Conservation (phyloP, 2,888 invertebrate genomes). For the Pantelozetes paolii region DNA sequence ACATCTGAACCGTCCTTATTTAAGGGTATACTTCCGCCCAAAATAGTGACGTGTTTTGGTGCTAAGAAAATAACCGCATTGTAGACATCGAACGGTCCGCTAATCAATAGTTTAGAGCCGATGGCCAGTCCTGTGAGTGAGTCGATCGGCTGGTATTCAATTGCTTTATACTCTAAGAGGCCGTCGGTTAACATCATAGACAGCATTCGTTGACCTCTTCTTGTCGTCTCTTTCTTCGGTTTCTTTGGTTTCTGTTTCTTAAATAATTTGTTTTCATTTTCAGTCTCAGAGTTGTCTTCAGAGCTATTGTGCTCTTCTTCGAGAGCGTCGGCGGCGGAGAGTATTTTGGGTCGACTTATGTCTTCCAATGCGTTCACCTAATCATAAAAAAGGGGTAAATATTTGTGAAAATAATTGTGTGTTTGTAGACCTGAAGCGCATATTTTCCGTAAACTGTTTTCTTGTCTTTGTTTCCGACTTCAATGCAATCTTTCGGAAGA, state of each 20-base stretch:
- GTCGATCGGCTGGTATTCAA: slow-evolving; percentile 63
- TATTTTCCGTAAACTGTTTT: neutral
- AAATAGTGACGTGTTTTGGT: slow-evolving; percentile 58
- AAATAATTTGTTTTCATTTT: neutral
- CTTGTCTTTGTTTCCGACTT: neutral
- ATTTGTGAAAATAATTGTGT: neutral
- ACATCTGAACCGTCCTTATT: neutral
- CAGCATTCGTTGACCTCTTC: slow-evolving; percentile 60
- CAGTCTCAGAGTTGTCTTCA: neutral
- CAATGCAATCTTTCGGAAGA: neutral
- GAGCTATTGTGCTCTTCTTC: slow-evolving; percentile 3
- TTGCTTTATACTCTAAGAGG: slow-evolving; percentile 63
- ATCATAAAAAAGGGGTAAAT: neutral
- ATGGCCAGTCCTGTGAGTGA: slow-evolving; percentile 51
- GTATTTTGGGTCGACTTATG: slow-evolving; percentile 13
- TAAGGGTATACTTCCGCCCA: slow-evolving; percentile 59
- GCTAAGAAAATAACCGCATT: slow-evolving; percentile 65
- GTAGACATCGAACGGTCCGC: slow-evolving; percentile 67
- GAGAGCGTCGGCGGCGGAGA: neutral
- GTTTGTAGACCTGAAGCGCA: neutral
- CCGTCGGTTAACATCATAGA: slow-evolving; percentile 71
- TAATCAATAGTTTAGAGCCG: slow-evolving; percentile 59
- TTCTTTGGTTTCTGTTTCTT: slow-evolving; percentile 14
- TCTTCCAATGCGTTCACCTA: slow-evolving; percentile 7
- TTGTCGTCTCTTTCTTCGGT: neutral